These are phyloP conservation scores for Bothrops alternatus DNA, from an alignment of 2,797 vertebrate species.

Conservation along the genomic window DNA sequence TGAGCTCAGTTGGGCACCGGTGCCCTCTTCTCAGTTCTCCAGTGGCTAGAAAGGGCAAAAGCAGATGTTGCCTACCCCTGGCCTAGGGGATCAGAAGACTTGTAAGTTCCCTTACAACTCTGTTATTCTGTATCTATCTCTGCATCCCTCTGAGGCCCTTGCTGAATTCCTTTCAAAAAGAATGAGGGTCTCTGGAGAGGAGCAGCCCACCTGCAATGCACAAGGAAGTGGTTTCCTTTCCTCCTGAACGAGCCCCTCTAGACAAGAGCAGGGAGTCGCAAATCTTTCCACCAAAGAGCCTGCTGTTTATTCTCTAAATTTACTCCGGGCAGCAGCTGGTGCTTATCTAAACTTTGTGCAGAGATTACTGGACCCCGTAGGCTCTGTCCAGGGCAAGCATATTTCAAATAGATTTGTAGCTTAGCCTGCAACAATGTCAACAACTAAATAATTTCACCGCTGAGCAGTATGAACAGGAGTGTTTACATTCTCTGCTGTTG, in stretches of 20 bases:
- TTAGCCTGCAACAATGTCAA: constrained; percentile 33
- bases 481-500: constrained; percentile 49
- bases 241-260: too few species aligned
- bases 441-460: constrained; percentile 55
- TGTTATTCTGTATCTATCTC: neutral
- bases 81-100: neutral
- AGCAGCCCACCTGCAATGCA: neutral
- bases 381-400: neutral
- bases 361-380: neutral
- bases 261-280: neutral
- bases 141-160: neutral
- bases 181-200: neutral
- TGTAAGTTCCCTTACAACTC: neutral
- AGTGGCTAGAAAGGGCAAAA: too few species aligned
- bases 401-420: constrained; percentile 31
- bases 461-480: constrained; percentile 51
- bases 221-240: neutral
- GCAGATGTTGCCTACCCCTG: too few species aligned
- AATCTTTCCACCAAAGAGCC: neutral
- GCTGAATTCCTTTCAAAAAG: neutral
- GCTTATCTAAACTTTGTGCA: constrained; percentile 9
- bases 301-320: neutral
- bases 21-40: too few species aligned
- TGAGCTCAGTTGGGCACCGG: too few species aligned
- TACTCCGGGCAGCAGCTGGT: neutral